Percentiles rank a stretch among this genome's conserved stretches.
phyloP scores from a whole-genome alignment of 2,797 vertebrate species.

The Babyrousa celebensis region DNA sequence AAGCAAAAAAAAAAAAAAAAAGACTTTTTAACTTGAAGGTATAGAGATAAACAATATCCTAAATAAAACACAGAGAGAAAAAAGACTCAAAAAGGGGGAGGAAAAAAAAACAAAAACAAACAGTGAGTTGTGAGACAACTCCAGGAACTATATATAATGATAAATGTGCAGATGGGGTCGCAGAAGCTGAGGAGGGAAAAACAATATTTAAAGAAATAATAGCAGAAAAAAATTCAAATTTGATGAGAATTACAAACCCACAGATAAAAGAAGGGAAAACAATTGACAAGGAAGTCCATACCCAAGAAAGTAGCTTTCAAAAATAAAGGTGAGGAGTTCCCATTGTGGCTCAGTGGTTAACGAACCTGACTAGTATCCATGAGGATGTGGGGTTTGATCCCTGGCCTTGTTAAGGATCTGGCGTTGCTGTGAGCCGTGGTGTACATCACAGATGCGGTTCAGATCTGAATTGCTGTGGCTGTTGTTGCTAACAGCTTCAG shows the following conservation, averaged over 20 bases:
- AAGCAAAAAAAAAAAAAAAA: not conserved
- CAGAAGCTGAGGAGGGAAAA: not conserved
- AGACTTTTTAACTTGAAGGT: not conserved
- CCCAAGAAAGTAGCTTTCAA: not conserved
- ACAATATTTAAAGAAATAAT: not conserved
- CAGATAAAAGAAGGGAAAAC: slow-evolving; percentile 1
- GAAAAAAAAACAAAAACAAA: not conserved
- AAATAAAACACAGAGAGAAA: not conserved
- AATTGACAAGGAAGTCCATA: not conserved
- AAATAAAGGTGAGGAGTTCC: not conserved
- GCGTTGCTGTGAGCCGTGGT: no score
- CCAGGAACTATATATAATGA: not conserved
- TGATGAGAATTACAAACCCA: not conserved
- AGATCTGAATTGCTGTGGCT: no score
- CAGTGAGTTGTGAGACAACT: not conserved
- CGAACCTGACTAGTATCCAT: no score
- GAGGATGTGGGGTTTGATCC: no score
- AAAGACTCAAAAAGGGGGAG: not conserved
- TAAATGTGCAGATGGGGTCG: not conserved
- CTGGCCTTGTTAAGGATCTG: no score
- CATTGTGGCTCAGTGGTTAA: no score
- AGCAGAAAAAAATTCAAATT: not conserved
- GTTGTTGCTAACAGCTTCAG: no score
- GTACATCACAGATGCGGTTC: no score
- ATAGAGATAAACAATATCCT: not conserved